Evolutionary conservation across 2,888 invertebrate genomes (phyloP).

Genomic region (Podabrus alpinus): DNA sequence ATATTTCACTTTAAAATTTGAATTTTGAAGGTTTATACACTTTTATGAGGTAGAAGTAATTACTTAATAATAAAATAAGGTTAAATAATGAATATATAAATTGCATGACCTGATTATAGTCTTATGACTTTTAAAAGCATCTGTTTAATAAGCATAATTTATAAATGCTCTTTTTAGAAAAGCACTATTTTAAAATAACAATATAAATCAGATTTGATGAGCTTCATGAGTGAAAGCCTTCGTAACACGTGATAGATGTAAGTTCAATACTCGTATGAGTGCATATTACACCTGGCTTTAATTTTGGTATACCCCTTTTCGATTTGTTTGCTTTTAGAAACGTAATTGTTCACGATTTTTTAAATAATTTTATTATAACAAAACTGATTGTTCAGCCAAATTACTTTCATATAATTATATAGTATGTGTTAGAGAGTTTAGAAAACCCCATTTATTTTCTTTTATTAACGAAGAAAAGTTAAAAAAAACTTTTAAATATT

Average conservation of each 20-base stretch:
- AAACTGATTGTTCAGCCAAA: neutral
- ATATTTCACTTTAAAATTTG: too few relatives aligned
- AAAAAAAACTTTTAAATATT: too few relatives aligned
- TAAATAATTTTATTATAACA: neutral
- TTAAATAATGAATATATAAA: neutral
- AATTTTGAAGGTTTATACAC: too few relatives aligned
- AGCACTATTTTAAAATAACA: neutral
- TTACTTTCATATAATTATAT: neutral
- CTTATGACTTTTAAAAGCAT: neutral
- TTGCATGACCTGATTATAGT: neutral
- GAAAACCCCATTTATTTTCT: neutral
- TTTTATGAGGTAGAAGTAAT: too few relatives aligned
- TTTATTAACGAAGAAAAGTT: too few relatives aligned
- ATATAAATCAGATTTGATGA: neutral
- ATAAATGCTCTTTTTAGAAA: neutral
- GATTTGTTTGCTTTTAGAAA: neutral
- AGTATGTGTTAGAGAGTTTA: neutral
- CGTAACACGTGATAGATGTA: neutral
- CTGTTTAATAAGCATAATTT: neutral
- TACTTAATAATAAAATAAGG: neutral
- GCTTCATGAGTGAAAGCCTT: neutral
- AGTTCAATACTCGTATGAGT: constrained; percentile 19
- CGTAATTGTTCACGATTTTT: neutral
- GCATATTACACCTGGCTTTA: constrained; percentile 22
- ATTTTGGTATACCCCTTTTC: neutral